A percentile compares a stretch with the other conserved stretches of the same genome.
These are phyloP conservation scores for Diplazon laetatorius DNA, from an alignment of 2,888 invertebrate genomes.

Conservation along the genomic window DNA sequence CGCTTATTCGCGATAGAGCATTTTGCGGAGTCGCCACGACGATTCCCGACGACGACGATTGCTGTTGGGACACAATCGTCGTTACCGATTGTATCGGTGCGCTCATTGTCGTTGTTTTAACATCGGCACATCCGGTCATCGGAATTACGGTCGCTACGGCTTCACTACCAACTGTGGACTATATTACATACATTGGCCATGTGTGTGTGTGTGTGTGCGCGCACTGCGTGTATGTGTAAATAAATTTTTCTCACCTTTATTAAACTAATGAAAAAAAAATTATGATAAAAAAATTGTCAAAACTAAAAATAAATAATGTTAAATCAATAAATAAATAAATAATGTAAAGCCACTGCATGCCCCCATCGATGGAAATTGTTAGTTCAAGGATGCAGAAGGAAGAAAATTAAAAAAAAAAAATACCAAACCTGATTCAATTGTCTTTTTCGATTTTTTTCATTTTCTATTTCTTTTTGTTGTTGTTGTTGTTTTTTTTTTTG, in stretches of 20 bases:
- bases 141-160: constrained; percentile 68
- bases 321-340: too few relatives aligned
- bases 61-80: constrained; percentile 72
- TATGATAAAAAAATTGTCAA: too few relatives aligned
- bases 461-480: constrained; percentile 9
- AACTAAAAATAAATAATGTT: too few relatives aligned
- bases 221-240: constrained; percentile 63
- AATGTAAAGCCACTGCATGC: constrained; percentile 40
- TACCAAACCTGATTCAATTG: background rate
- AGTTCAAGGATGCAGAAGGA: constrained; percentile 11
- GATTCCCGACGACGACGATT: constrained; percentile 57
- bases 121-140: constrained; percentile 70
- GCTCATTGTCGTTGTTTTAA: constrained; percentile 70
- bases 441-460: constrained; percentile 16
- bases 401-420: too few relatives aligned
- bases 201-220: too few relatives aligned
- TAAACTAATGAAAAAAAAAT: too few relatives aligned
- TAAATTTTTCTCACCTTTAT: too few relatives aligned
- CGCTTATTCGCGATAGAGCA: constrained; percentile 83
- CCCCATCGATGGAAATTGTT: constrained; percentile 10
- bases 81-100: constrained; percentile 69
- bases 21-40: constrained; percentile 68
- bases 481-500: too few relatives aligned
- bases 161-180: constrained; percentile 76
- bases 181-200: too few relatives aligned